Percentiles rank a stretch among this genome's conserved stretches.
Evolutionary conservation across 2,888 invertebrate species (phyloP).

Genomic region (Aporophyla lueneburgensis): DNA sequence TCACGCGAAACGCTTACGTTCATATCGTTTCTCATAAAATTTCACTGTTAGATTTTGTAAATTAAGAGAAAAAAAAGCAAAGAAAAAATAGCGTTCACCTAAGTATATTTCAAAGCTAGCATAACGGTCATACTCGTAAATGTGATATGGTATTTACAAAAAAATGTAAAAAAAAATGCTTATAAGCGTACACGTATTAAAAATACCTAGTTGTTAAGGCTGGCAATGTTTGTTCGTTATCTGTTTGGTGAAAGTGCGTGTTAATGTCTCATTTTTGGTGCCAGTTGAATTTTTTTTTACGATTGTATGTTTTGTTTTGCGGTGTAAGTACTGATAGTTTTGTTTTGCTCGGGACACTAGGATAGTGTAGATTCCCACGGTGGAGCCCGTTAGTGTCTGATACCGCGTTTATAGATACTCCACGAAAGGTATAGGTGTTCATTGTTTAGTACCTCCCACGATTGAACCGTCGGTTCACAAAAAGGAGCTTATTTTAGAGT

Average conservation of each 20-base stretch:
- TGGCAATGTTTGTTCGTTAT: conserved; percentile 69
- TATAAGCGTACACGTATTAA: conserved; percentile 82
- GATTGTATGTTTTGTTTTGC: conserved; percentile 38
- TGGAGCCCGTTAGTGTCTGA: conserved; percentile 31
- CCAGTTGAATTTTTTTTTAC: conserved; percentile 48
- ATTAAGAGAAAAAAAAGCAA: conserved; percentile 72
- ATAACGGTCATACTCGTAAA: conserved; percentile 86
- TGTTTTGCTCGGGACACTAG: conserved; percentile 31
- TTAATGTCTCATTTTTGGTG: conserved; percentile 53
- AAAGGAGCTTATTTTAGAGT: conserved; percentile 63
- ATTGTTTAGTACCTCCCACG: conserved; percentile 39
- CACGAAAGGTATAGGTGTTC: conserved; percentile 24
- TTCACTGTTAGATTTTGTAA: conserved; percentile 77
- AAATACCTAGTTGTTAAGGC: conserved; percentile 79
- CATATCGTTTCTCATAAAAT: conserved; percentile 68
- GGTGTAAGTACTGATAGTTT: conserved; percentile 44
- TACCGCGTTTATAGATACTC: conserved; percentile 11
- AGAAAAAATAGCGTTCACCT: conserved; percentile 80
- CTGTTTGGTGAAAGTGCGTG: conserved; percentile 50
- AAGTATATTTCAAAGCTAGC: conserved; percentile 78
- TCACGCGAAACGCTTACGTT: conserved; percentile 72
- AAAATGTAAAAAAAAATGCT: conserved; percentile 81
- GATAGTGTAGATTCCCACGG: conserved; percentile 20
- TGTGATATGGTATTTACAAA: conserved; percentile 87
- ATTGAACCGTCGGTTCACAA: conserved; percentile 51